Base-by-base conservation (phyloP, 2,797 vertebrate genomes). In the Sitta carolinensis region DNA sequence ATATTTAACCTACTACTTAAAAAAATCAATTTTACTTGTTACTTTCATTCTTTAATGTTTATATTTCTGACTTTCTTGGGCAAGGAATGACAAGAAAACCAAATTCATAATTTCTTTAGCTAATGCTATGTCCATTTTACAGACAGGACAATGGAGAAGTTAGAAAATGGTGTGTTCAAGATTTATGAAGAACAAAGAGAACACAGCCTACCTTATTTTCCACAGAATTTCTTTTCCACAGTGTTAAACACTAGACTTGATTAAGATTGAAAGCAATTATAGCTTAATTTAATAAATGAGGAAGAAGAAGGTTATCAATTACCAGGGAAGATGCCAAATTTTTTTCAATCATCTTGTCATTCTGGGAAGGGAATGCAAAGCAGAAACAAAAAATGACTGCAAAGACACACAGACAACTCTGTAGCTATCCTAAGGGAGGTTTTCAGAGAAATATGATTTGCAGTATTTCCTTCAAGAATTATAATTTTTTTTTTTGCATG, bases 301-400 rank as follows among this genome's bases (percentile, higher is more conserved):
- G 78, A 87, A 88, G 52, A 92, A 95, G 84, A 55, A 64, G 61
- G 10, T 73, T 90, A 76, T 90, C 40, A 51, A 95, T 95, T 94
- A 84, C n/a, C 11, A 75, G 55, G 38, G 73, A 63, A 79, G 94
- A 90, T 92, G 62, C 29, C 29, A 89, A 47, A 15, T 75, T 90
- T 96, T 74, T 94, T 96, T 93, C 76, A 88, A 79, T 95, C 84
- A 84, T 92, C 87, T 97, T 95, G 69, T 30, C 42, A 93, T 94
- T 96, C 76, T 87, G 73, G 10, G 67, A 89, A 92, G 34, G 45
- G 32, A 90, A 94, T 89, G 18, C 48, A 95, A 92, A 84, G 16
- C n/a, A 77, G 27, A 77, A 55, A 40, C 30, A 48, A 57, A 43
- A 40, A 78, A 84, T 32, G 5, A 55, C 13, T 76, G 14, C 7